Evolutionary conservation across 64 coral and sea anemone genomes (phyloP).

Genomic region (Dendronephthya gigantea): DNA sequence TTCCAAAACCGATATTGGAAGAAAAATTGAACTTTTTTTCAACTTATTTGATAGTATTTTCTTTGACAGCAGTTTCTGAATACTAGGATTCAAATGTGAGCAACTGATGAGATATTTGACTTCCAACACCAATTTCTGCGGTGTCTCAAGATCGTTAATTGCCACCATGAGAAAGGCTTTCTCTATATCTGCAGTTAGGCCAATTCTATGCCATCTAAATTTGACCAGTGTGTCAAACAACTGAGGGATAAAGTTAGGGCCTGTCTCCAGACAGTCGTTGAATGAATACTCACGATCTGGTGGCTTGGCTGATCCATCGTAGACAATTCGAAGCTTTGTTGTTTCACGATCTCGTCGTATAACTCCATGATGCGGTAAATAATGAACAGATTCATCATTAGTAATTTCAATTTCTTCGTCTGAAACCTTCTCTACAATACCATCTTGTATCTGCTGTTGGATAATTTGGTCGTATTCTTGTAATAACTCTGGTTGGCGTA

Average conservation of each 20-base stretch:
- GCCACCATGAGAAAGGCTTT: slow-evolving; percentile 32
- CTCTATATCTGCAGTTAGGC: slow-evolving; percentile 31
- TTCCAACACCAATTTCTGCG: too few relatives aligned
- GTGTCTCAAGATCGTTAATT: slow-evolving; percentile 28
- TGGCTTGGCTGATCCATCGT: slow-evolving; percentile 24
- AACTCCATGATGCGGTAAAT: slow-evolving; percentile 26
- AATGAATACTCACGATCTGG: slow-evolving; percentile 10
- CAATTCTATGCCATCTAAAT: slow-evolving; percentile 19
- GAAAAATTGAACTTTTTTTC: too few relatives aligned
- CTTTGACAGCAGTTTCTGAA: too few relatives aligned
- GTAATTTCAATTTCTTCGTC: background rate
- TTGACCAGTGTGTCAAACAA: slow-evolving; percentile 19
- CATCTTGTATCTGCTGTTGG: slow-evolving; percentile 23
- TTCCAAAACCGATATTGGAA: too few relatives aligned
- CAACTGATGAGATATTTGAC: too few relatives aligned
- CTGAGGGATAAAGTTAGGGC: slow-evolving; percentile 35
- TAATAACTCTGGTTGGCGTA: background rate
- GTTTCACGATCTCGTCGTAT: slow-evolving; percentile 18
- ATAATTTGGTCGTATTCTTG: slow-evolving; percentile 26
- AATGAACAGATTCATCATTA: background rate
- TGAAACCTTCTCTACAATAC: slow-evolving; percentile 21
- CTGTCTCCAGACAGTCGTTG: slow-evolving; percentile 28
- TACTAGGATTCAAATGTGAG: too few relatives aligned
- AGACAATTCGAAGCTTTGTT: slow-evolving; percentile 38
- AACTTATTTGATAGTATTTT: too few relatives aligned